A percentile compares a stretch with the other conserved stretches of the same genome.
phyloP scores from a whole-genome alignment of 2,113 vertebrate genomes.

The Clarias macrocephalus region DNA sequence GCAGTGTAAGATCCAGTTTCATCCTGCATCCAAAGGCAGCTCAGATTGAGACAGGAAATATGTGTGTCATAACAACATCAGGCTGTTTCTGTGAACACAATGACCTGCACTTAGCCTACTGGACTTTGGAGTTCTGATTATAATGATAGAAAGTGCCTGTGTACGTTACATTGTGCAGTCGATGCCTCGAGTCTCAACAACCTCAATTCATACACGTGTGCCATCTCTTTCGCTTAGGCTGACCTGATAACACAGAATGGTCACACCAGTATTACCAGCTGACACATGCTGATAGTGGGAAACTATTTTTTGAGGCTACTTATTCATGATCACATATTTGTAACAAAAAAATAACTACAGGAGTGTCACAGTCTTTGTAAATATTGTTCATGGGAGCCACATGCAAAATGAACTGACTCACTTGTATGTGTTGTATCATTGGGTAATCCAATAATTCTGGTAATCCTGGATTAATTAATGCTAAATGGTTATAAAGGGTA shows the following conservation, averaged over 20 bases:
- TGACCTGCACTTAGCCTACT: slow-evolving; percentile 20
- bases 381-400: background rate
- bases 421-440: background rate
- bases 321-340: background rate
- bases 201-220: background rate
- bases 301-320: background rate
- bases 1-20: background rate
- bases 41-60: slow-evolving; percentile 17
- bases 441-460: background rate
- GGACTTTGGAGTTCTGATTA: slow-evolving; percentile 34
- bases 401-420: background rate
- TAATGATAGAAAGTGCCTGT: slow-evolving; percentile 17
- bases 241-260: background rate
- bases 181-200: background rate
- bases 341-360: background rate
- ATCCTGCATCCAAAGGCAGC: background rate
- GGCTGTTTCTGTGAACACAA: slow-evolving; percentile 18
- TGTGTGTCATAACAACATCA: slow-evolving; percentile 19
- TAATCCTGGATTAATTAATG: background rate
- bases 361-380: background rate
- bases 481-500: background rate
- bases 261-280: background rate
- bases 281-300: background rate
- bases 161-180: slow-evolving; percentile 11
- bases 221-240: background rate